phyloP scores from a whole-genome alignment of 2,888 invertebrate species.

The Rhagonycha lutea region DNA sequence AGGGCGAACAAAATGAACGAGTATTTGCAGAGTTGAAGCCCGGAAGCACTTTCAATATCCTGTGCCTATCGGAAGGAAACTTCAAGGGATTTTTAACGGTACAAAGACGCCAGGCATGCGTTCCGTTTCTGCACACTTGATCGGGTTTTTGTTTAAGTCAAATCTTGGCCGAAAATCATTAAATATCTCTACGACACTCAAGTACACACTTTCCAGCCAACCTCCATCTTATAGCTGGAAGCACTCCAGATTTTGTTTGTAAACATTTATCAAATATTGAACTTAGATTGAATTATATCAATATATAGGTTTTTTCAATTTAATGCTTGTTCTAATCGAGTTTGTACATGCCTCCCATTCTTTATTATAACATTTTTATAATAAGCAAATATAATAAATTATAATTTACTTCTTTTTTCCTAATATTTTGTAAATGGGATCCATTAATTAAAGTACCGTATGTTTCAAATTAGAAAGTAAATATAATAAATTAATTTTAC shows the following conservation, averaged over 20 bases:
- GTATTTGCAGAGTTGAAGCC: slow-evolving; percentile 26
- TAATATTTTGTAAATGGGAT: neutral
- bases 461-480: neutral
- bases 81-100: slow-evolving; percentile 16
- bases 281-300: slow-evolving; percentile 7
- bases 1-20: slow-evolving; percentile 24
- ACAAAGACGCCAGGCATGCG: slow-evolving; percentile 11
- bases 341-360: neutral
- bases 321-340: slow-evolving; percentile 9
- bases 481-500: neutral
- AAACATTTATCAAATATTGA: slow-evolving; percentile 15
- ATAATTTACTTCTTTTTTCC: neutral
- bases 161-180: slow-evolving; percentile 12
- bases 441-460: neutral
- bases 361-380: neutral
- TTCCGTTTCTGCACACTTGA: slow-evolving; percentile 8
- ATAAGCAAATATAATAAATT: neutral
- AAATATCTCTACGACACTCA: neutral
- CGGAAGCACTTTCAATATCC: slow-evolving; percentile 31
- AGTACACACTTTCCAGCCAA: slow-evolving; percentile 1
- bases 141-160: slow-evolving; percentile 18
- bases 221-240: slow-evolving; percentile 1
- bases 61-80: slow-evolving; percentile 25
- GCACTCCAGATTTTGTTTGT: slow-evolving; percentile 12
- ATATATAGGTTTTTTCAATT: slow-evolving; percentile 13